Percentiles rank a stretch among this genome's conserved stretches.
phyloP scores from a whole-genome alignment of 2,113 vertebrate species.

The Butorides virescens region DNA sequence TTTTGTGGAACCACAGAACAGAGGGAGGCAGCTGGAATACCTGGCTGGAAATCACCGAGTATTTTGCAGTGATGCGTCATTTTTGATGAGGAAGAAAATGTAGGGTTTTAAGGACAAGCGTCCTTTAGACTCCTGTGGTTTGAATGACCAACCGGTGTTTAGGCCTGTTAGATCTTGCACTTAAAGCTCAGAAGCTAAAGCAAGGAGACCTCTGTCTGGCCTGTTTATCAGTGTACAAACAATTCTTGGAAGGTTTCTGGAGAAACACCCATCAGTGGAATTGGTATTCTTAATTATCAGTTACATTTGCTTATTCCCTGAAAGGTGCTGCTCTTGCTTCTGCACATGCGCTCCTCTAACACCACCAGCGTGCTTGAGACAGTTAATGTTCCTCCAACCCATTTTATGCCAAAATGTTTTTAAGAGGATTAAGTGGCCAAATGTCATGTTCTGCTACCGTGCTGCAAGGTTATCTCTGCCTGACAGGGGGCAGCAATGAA shows the following conservation, averaged over 20 bases:
- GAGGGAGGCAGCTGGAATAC: neutral
- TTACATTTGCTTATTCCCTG: neutral
- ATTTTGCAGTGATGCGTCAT: neutral
- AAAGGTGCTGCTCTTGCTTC: neutral
- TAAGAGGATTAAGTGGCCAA: slow-evolving; percentile 25
- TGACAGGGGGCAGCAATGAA: slow-evolving; percentile 70
- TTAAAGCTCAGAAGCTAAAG: neutral
- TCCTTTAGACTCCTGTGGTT: neutral
- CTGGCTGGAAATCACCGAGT: neutral
- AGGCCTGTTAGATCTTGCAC: neutral
- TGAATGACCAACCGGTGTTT: neutral
- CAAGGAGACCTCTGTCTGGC: neutral
- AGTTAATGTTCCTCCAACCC: neutral
- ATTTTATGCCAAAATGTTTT: neutral
- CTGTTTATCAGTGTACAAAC: slow-evolving; percentile 19
- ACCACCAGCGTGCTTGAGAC: fast-evolving
- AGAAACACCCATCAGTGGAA: slow-evolving; percentile 33
- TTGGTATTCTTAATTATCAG: neutral
- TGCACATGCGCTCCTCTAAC: fast-evolving
- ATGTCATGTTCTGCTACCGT: neutral
- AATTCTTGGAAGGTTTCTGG: slow-evolving; percentile 45
- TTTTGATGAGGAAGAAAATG: neutral
- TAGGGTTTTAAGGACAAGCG: neutral
- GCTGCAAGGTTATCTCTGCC: slow-evolving; percentile 61
- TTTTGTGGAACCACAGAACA: neutral